Evolutionary conservation across 2,797 vertebrate species (phyloP).

Genomic region (Myotis daubentonii): DNA sequence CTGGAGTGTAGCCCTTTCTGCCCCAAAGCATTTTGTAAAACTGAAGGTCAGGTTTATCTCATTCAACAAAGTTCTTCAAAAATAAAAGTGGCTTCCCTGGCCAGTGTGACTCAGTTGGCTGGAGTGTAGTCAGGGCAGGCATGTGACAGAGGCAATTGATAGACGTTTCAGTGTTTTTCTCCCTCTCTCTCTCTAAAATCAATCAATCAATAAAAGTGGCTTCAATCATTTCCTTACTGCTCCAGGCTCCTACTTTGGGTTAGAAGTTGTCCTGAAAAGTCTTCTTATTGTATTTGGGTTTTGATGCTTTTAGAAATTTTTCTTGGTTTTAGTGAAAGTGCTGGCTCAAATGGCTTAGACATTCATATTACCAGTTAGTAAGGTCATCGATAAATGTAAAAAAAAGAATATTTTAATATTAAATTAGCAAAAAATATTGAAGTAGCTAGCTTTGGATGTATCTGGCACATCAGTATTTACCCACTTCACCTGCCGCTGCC

Average conservation of each 20-base stretch:
- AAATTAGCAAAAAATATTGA: not conserved
- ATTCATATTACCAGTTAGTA: not conserved
- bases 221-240: not conserved
- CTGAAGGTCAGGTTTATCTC: not conserved
- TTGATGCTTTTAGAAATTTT: not conserved
- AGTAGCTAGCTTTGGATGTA: not conserved
- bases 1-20: not conserved
- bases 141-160: not conserved
- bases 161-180: not conserved
- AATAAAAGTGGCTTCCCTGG: not conserved
- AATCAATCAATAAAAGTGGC: not conserved
- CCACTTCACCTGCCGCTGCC: not conserved
- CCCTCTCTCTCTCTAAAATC: not conserved
- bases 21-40: not conserved
- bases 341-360: not conserved
- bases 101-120: not conserved
- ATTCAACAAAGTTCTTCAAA: not conserved
- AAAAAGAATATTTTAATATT: not conserved
- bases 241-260: not conserved
- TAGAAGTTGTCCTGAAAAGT: not conserved
- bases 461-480: not conserved
- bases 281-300: not conserved
- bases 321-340: not conserved
- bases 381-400: not conserved
- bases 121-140: too few relatives aligned